Percentiles rank a stretch among this genome's conserved stretches.
phyloP scores from a whole-genome alignment of 2,113 vertebrate genomes.

The Vulpes ferrilata region DNA sequence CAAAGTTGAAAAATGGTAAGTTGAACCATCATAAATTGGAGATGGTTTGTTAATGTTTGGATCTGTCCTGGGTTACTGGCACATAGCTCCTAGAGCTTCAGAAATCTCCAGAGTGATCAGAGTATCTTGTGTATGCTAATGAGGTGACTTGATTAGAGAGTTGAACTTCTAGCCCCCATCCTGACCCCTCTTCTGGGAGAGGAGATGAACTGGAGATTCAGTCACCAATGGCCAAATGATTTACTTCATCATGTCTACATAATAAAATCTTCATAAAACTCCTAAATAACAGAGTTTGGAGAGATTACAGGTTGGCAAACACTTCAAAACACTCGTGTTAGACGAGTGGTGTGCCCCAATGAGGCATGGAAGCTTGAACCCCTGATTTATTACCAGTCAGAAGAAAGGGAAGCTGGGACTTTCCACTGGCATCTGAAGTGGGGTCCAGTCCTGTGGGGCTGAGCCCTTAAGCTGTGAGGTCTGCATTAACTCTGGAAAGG shows the following conservation, averaged over 20 bases:
- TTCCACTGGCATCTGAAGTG: not conserved
- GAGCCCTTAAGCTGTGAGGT: too few relatives aligned
- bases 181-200: not conserved
- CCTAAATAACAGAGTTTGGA: not conserved
- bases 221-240: not conserved
- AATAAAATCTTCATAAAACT: not conserved
- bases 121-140: not conserved
- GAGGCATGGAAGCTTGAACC: not conserved
- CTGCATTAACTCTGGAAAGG: not conserved
- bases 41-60: not conserved
- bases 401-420: not conserved
- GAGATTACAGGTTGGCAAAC: not conserved
- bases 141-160: not conserved
- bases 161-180: not conserved
- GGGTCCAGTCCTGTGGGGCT: not conserved
- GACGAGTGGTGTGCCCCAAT: too few relatives aligned
- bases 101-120: not conserved
- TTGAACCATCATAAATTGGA: not conserved
- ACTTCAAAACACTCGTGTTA: not conserved
- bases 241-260: not conserved
- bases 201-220: not conserved
- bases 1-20: not conserved
- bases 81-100: not conserved
- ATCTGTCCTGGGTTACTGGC: not conserved
- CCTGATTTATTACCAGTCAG: not conserved